Evolutionary conservation across 2,888 invertebrate species (phyloP).

Genomic region (Thereva unica): DNA sequence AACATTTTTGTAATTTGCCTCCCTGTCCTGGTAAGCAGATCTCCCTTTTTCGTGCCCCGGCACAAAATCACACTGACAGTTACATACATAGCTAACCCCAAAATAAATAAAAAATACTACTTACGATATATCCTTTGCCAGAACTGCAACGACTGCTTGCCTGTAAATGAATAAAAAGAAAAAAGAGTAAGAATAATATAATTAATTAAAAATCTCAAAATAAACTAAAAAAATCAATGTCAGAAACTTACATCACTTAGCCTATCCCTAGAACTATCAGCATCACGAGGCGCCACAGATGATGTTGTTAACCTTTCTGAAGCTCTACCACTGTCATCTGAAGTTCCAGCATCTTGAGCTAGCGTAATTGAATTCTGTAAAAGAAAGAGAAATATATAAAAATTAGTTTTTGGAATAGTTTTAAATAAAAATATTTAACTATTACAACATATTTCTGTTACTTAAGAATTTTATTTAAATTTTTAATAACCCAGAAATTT

Average conservation of each 20-base stretch:
- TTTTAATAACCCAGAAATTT: too few relatives aligned
- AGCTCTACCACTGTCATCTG: slow-evolving; percentile 82
- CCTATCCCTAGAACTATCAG: slow-evolving; percentile 79
- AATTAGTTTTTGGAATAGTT: background rate
- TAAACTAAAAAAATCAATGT: slow-evolving; percentile 27
- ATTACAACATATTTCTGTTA: too few relatives aligned
- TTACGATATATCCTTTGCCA: slow-evolving; percentile 93
- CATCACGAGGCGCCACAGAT: slow-evolving; percentile 75
- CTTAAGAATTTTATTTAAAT: too few relatives aligned
- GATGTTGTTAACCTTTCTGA: slow-evolving; percentile 79
- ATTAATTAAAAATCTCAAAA: background rate
- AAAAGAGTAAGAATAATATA: background rate
- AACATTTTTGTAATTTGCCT: too few relatives aligned
- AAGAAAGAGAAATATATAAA: slow-evolving; percentile 46
- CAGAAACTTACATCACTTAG: slow-evolving; percentile 76
- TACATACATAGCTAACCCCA: background rate
- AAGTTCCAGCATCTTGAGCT: slow-evolving; percentile 79
- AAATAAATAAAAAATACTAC: slow-evolving; percentile 58
- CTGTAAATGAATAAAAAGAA: slow-evolving; percentile 63
- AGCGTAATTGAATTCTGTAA: slow-evolving; percentile 70
- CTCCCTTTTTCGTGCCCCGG: too few relatives aligned
- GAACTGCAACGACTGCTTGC: slow-evolving; percentile 91
- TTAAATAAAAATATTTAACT: too few relatives aligned
- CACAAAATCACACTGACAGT: too few relatives aligned
- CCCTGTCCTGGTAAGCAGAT: too few relatives aligned